Percentiles rank a stretch among this genome's conserved stretches.
phyloP scores from a whole-genome alignment of 2,888 invertebrate genomes.

The Chrysolina oricalcia region DNA sequence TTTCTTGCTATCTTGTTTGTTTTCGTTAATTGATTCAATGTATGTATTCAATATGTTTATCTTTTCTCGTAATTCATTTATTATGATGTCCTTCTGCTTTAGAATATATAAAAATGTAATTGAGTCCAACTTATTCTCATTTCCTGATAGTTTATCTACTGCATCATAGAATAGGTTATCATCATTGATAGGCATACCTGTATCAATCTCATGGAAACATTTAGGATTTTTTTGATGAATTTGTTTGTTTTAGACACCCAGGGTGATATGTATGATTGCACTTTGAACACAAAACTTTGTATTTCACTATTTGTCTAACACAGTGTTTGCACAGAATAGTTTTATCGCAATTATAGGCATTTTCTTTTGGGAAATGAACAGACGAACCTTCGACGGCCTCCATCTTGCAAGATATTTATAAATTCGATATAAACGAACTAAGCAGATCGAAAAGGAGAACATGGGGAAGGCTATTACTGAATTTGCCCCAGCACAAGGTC shows the following conservation, averaged over 20 bases:
- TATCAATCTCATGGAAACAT: background rate
- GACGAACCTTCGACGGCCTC: constrained; percentile 1
- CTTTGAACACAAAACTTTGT: too few species aligned
- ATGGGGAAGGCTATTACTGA: too few species aligned
- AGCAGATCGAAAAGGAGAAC: too few species aligned
- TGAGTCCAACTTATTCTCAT: constrained; percentile 7
- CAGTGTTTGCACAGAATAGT: constrained; percentile 10
- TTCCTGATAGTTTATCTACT: background rate
- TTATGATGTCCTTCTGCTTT: constrained; percentile 11
- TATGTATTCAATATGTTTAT: constrained; percentile 1
- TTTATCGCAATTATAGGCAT: constrained; percentile 2
- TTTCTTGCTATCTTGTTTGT: background rate
- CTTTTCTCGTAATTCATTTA: background rate
- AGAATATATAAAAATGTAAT: constrained; percentile 5
- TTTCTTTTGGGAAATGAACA: background rate
- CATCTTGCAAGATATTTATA: too few species aligned
- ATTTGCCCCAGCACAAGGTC: too few species aligned
- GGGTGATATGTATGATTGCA: constrained; percentile 8
- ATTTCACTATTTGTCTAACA: background rate
- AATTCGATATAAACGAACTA: too few species aligned
- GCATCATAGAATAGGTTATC: constrained; percentile 12
- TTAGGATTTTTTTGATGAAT: background rate
- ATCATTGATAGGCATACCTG: background rate
- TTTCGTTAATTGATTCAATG: background rate
- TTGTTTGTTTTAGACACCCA: constrained; percentile 6